Base-by-base conservation (phyloP, 1,140 invertebrate species). In the Matsumurasca onukii region DNA sequence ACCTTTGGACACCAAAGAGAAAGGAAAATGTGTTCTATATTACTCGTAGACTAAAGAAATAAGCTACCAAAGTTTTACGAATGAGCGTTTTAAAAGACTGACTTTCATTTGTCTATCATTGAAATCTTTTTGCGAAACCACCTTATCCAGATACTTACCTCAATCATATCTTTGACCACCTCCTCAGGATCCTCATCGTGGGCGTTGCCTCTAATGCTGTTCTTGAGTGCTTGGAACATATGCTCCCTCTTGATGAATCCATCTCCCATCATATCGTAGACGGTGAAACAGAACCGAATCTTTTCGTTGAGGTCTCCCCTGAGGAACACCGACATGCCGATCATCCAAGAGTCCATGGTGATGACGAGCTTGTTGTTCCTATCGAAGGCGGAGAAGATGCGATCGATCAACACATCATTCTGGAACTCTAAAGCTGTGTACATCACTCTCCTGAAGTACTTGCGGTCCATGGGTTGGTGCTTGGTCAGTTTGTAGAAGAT, bases 111-210 rank as follows among this genome's bases (percentile, higher is more conserved):
- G n/a, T n/a, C n/a, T n/a, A n/a, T n/a, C n/a, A n/a, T n/a, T n/a
- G n/a, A n/a, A n/a, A n/a, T n/a, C n/a, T n/a, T n/a, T n/a, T n/a
- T n/a, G n/a, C n/a, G n/a, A n/a, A n/a, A n/a, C n/a, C n/a, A n/a
- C n/a, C n/a, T n/a, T n/a, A n/a, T n/a, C n/a, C n/a, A n/a, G n/a
- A n/a, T n/a, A n/a, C n/a, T n/a, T n/a, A n/a, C n/a, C n/a, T 96
- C 94, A n/a, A 93, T 87, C 75, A 95, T 81, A 73, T 96, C 93
- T 85, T 92, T 82, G 3, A 84, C 78, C 69, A 85, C 84, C 71
- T 85, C 84, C 22, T 84, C 84, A 30, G 34, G 34, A 39, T 76
- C 74, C 70, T 39, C n/a, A 45, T 69, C 66, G 2, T 76, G 34
- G 5, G 34, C 5, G 17, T 39, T 39, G 34, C 34, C 30, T 49